Base-by-base conservation (phyloP, 2,888 invertebrate species). In the Vanessa cardui region DNA sequence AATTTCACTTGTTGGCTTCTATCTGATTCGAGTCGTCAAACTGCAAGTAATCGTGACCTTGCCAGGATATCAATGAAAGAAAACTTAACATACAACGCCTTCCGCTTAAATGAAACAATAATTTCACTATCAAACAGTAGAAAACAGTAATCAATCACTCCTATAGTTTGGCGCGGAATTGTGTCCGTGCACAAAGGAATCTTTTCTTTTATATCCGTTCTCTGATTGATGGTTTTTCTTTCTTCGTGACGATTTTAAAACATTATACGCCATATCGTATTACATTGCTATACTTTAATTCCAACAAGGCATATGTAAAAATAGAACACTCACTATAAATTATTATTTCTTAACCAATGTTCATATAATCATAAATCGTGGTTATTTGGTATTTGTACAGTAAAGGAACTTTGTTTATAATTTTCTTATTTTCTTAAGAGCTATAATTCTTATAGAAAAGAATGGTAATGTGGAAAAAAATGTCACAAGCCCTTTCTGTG, bases 171-270 rank as follows among this genome's bases (percentile, higher is more conserved):
- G 76, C 78, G 76, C 75, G 80, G 82, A 79, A 82, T 83, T 80
- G 80, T 86, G 74, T 45, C 46, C 60, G 16, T 79, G 80, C 82
- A 79, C 83, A 78, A 78, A 77, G 75, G 83, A 79, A 83, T 78
- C 80, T 83, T 84, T 80, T 76, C 83, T 78, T 80, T 86, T 88
- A 80, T 86, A 84, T 85, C 81, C 82, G 76, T 72, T 80, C 68
- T 81, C 82, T 90, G 89, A 90, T 89, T 88, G 87, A 90, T 90
- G 87, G 85, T 78, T 84, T 86, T 85, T 83, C 85, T 83, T 82
- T 81, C 79, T 80, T 73, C 76, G 82, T 82, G 86, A 86, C 87
- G 83, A 78, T 83, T 84, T 78, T 78, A 76, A 63, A 69, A 66
- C 70, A 65, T 64, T 62, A 50, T 61, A 58, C 47, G 58, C 44